Percentiles rank a stretch among this genome's conserved stretches.
Conservation (phyloP, 2,888 invertebrate species). For the Oscheius myriophilus region DNA sequence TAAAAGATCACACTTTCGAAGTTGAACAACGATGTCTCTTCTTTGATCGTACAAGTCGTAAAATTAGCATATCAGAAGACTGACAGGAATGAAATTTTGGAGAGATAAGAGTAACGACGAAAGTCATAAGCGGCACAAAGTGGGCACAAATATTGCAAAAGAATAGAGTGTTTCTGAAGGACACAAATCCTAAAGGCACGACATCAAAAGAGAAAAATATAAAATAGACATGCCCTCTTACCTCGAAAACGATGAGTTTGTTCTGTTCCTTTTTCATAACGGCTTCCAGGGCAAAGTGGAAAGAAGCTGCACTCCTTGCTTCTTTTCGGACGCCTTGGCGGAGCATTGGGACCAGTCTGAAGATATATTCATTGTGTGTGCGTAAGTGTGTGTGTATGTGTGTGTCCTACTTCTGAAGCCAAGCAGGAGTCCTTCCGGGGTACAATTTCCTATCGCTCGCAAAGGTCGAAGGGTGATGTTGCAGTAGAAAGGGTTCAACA, state of each 20-base stretch:
- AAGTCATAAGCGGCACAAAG: no score
- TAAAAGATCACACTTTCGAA: no score
- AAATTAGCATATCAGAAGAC: no score
- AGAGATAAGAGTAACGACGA: no score
- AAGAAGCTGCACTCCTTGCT: slow-evolving; percentile 93
- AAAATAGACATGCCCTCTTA: slow-evolving; percentile 29
- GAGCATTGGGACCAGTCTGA: slow-evolving; percentile 85
- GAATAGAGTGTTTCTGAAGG: no score
- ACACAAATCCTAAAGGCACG: no score
- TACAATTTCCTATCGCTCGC: slow-evolving; percentile 75
- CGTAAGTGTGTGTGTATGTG: not conserved
- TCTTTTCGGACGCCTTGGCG: slow-evolving; percentile 89
- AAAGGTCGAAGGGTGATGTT: slow-evolving; percentile 93
- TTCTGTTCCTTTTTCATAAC: slow-evolving; percentile 85
- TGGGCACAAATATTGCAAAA: no score
- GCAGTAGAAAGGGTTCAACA: slow-evolving; percentile 93
- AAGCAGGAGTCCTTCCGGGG: slow-evolving; percentile 75
- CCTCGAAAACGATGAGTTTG: slow-evolving; percentile 67
- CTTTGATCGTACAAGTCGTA: no score
- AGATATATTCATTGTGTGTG: slow-evolving; percentile 27
- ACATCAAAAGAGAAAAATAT: slow-evolving; percentile 5
- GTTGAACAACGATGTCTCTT: no score
- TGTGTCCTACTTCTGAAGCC: slow-evolving; percentile 57
- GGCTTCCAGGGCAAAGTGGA: slow-evolving; percentile 98
- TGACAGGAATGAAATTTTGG: no score